Evolutionary conservation across 2,113 vertebrate species (phyloP).

Genomic region (Pionites leucogaster): DNA sequence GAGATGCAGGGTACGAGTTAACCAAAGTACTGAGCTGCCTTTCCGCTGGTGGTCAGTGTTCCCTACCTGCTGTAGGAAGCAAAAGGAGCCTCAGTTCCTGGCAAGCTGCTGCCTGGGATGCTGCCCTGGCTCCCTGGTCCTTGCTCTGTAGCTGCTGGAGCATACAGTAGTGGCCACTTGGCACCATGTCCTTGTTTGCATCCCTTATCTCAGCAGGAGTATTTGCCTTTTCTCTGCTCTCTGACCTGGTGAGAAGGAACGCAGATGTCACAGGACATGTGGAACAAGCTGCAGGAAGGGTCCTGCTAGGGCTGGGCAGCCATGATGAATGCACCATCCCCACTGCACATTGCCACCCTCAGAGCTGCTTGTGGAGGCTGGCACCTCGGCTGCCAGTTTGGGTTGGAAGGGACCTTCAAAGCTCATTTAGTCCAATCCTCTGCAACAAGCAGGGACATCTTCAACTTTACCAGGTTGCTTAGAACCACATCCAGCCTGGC

Average conservation of each 20-base stretch:
- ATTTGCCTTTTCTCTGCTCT: background rate
- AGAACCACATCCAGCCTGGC: background rate
- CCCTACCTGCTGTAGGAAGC: background rate
- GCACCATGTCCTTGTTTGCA: background rate
- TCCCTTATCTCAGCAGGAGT: background rate
- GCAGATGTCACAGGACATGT: background rate
- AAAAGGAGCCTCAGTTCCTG: background rate
- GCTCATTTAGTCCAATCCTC: background rate
- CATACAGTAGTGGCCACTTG: background rate
- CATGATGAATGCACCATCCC: rapidly evolving
- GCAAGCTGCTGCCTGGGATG: background rate
- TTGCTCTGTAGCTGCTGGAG: background rate
- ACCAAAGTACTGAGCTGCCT: background rate
- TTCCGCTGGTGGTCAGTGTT: background rate
- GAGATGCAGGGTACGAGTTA: background rate
- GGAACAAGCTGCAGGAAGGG: background rate
- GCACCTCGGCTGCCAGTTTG: background rate
- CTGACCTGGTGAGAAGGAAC: background rate
- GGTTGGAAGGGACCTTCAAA: background rate
- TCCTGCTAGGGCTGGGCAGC: background rate
- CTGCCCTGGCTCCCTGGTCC: background rate
- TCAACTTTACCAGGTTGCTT: background rate
- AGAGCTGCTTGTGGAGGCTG: background rate
- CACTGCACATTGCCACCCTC: background rate
- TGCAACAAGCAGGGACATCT: background rate